phyloP scores from a whole-genome alignment of 2,113 vertebrate genomes.

The Ceuthmochares aereus region DNA sequence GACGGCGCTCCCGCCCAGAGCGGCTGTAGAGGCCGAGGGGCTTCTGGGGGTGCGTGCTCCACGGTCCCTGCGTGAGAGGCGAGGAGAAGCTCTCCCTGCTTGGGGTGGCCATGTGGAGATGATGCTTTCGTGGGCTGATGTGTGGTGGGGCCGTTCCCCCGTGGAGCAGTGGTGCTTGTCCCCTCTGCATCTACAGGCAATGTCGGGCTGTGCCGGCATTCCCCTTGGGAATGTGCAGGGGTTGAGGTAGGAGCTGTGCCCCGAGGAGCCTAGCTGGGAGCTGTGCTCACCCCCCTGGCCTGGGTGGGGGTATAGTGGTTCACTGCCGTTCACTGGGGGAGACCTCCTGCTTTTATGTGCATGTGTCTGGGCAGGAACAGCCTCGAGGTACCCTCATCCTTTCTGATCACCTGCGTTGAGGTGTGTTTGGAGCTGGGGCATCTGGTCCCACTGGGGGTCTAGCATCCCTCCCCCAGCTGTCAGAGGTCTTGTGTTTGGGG shows the following conservation, averaged over 20 bases:
- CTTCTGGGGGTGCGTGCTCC: neutral
- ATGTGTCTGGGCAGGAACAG: neutral
- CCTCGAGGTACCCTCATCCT: neutral
- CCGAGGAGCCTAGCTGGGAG: rapidly evolving
- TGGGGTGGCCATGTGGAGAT: rapidly evolving
- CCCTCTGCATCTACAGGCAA: rapidly evolving
- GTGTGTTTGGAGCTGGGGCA: rapidly evolving
- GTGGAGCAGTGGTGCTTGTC: neutral
- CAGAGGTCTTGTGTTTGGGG: neutral
- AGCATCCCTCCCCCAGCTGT: too few species aligned
- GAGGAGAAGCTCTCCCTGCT: rapidly evolving
- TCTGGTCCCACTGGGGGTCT: too few species aligned
- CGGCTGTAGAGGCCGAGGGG: neutral
- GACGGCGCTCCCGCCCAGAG: neutral
- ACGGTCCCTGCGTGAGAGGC: rapidly evolving
- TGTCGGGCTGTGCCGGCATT: rapidly evolving
- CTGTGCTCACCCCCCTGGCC: rapidly evolving
- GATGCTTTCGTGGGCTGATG: neutral
- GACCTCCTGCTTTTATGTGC: neutral
- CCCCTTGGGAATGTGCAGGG: rapidly evolving
- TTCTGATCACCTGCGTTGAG: neutral
- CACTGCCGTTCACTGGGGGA: neutral
- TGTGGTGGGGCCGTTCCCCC: rapidly evolving
- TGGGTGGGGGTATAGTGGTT: too few species aligned
- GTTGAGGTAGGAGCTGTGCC: neutral